Evolutionary conservation across 2,888 invertebrate species (phyloP).

Genomic region (Ecliptopera silaceata): DNA sequence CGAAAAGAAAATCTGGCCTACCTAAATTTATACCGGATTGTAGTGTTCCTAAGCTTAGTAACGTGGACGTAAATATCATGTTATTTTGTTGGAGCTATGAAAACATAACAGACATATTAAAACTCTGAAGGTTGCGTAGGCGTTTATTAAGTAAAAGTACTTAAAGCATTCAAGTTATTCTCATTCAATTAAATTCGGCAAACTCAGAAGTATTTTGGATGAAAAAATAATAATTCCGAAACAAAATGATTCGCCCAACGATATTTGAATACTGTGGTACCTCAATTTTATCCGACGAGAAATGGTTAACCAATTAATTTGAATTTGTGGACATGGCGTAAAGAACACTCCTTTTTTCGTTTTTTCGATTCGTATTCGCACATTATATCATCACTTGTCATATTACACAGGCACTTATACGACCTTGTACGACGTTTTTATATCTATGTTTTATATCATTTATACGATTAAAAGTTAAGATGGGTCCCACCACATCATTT

Average conservation of each 20-base stretch:
- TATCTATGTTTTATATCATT: background rate
- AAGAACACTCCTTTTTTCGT: slow-evolving; percentile 10
- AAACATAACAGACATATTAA: no score
- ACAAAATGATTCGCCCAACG: background rate
- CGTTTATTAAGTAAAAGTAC: no score
- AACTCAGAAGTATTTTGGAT: background rate
- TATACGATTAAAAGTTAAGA: no score
- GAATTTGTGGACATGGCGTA: slow-evolving; percentile 3
- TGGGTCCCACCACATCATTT: no score
- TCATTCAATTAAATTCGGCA: background rate
- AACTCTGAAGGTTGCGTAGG: no score
- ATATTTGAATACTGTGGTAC: background rate
- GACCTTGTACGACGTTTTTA: background rate
- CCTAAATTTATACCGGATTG: no score
- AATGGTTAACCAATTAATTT: slow-evolving; percentile 15
- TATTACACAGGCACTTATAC: no score
- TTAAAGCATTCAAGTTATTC: no score
- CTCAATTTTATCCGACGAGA: background rate
- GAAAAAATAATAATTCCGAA: background rate
- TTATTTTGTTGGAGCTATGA: no score
- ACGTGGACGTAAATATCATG: no score
- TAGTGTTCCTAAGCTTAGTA: no score
- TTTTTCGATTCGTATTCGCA: slow-evolving; percentile 2
- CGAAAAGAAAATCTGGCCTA: no score
- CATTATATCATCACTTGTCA: slow-evolving; percentile 47